Percentiles rank a stretch among this genome's conserved stretches.
phyloP scores from a whole-genome alignment of 2,888 invertebrate species.

The Scaptomyza cyrtandrae region DNA sequence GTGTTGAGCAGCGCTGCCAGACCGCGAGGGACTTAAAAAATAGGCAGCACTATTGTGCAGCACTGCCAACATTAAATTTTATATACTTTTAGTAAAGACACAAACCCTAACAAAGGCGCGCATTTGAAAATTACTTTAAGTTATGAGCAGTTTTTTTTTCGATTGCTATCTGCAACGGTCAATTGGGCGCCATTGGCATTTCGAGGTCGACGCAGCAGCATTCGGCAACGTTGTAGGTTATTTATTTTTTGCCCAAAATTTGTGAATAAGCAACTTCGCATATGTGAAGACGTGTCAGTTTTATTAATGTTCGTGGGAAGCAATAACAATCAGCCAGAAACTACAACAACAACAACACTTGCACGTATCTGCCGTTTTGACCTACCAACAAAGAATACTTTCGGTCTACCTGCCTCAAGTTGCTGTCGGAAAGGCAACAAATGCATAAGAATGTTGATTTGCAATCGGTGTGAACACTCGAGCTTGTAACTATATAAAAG shows the following conservation, averaged over 20 bases:
- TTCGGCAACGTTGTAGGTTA: constrained; percentile 18
- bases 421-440: constrained; percentile 13
- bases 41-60: not conserved
- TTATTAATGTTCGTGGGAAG: constrained; percentile 84
- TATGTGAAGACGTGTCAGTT: constrained; percentile 83
- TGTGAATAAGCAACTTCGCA: constrained; percentile 64
- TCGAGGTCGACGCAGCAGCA: constrained; percentile 43
- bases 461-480: constrained; percentile 5
- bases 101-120: constrained; percentile 23
- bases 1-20: constrained; percentile 18
- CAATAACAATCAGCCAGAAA: constrained; percentile 43
- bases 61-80: constrained; percentile 3
- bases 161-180: constrained; percentile 24
- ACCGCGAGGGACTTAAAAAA: fast-evolving
- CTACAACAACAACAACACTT: constrained; percentile 29
- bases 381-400: constrained; percentile 44
- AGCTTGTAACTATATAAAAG: no score
- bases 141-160: not conserved
- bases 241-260: constrained; percentile 36
- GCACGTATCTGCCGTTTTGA: constrained; percentile 55
- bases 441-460: constrained; percentile 13
- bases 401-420: constrained; percentile 50
- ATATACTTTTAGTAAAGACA: constrained; percentile 18
- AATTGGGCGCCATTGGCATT: constrained; percentile 14
- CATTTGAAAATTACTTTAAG: constrained; percentile 20